Conservation (phyloP, 2,113 vertebrate species). For the Orthonyx spaldingii region DNA sequence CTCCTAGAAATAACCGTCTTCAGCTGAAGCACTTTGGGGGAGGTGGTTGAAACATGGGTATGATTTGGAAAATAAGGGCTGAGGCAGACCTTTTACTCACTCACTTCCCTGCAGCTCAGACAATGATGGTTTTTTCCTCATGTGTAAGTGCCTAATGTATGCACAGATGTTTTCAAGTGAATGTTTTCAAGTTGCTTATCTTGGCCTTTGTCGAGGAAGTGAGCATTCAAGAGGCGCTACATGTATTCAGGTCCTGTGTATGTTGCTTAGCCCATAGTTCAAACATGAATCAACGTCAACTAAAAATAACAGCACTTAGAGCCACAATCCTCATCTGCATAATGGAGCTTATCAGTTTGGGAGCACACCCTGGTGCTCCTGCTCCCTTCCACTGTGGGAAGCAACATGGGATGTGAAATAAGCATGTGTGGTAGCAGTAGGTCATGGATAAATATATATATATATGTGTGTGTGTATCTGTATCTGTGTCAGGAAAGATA, state of each 20-base stretch:
- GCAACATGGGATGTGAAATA: neutral
- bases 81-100: neutral
- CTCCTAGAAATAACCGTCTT: neutral
- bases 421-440: neutral
- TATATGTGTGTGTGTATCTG: rapidly evolving
- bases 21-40: neutral
- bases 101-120: neutral
- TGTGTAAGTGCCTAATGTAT: neutral
- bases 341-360: neutral
- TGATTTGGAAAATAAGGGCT: neutral
- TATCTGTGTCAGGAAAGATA: neutral
- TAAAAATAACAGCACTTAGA: conserved; percentile 34
- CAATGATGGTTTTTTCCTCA: neutral
- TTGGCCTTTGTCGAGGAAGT: neutral
- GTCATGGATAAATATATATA: neutral
- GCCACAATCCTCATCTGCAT: conserved; percentile 17
- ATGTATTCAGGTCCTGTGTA: neutral
- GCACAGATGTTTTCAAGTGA: neutral
- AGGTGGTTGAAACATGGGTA: neutral
- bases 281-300: neutral
- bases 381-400: neutral
- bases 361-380: neutral
- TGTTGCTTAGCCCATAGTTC: neutral
- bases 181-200: conserved; percentile 18
- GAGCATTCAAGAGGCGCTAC: neutral